Evolutionary conservation across 2,113 vertebrate species (phyloP).

Genomic region (Porphyrio hochstetteri): DNA sequence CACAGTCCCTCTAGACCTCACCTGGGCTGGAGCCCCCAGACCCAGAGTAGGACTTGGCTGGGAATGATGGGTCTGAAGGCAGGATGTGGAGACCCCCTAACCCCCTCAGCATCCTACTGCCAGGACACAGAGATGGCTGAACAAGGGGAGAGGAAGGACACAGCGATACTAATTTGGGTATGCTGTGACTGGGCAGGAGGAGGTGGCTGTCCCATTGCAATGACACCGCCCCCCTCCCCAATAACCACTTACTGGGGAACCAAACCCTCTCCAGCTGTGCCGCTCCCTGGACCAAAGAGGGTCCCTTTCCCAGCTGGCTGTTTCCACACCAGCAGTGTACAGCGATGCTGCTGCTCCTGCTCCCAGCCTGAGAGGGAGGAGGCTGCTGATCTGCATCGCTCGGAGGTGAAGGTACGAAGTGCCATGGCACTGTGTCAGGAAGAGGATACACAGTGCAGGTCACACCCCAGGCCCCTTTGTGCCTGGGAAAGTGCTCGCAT

Average conservation of each 20-base stretch:
- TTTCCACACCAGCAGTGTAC: no score
- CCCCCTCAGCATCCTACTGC: rapidly evolving
- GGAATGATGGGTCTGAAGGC: background rate
- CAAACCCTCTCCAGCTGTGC: background rate
- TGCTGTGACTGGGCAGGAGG: background rate
- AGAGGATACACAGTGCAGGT: background rate
- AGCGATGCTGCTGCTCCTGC: background rate
- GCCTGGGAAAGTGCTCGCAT: no score
- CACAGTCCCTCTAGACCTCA: rapidly evolving
- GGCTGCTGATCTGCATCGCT: no score
- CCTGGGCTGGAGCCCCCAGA: background rate
- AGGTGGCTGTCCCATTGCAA: background rate
- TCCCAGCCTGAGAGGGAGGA: no score
- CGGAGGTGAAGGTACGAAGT: background rate
- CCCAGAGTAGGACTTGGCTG: rapidly evolving
- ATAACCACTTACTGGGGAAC: background rate
- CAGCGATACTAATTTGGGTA: rapidly evolving
- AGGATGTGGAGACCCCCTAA: rapidly evolving
- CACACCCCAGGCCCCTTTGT: background rate
- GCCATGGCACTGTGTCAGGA: background rate
- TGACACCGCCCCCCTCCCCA: rapidly evolving
- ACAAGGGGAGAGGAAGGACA: background rate
- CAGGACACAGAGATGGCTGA: background rate
- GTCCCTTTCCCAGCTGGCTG: rapidly evolving
- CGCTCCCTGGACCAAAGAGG: background rate